A percentile compares a stretch with the other conserved stretches of the same genome.
phyloP scores from a whole-genome alignment of 1,140 invertebrate genomes.

The Drosophila nigrodunni region DNA sequence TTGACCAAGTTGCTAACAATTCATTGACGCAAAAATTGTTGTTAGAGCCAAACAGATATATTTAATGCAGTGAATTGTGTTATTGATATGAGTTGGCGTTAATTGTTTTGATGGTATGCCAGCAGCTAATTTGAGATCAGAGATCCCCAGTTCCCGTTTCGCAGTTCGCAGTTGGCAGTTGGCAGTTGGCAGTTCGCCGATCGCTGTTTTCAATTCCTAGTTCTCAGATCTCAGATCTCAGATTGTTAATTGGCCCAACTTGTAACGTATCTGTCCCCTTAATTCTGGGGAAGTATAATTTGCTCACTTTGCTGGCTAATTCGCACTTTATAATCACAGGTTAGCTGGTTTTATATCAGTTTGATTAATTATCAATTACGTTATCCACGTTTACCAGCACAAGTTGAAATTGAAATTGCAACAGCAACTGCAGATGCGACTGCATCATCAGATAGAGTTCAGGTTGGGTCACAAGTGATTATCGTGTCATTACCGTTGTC shows the following conservation, averaged over 20 bases:
- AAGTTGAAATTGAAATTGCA: slow-evolving; percentile 6
- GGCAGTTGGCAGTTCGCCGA: slow-evolving; percentile 7
- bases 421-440: not conserved
- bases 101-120: slow-evolving; percentile 31
- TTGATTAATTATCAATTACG: slow-evolving; percentile 51
- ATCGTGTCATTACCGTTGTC: slow-evolving; percentile 16
- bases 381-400: not conserved
- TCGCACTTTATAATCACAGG: slow-evolving; percentile 49
- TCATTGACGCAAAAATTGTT: slow-evolving; percentile 27
- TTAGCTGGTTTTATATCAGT: slow-evolving; percentile 28
- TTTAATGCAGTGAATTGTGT: slow-evolving; percentile 33
- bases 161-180: slow-evolving; percentile 10
- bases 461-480: slow-evolving; percentile 41
- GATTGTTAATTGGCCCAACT: slow-evolving; percentile 8
- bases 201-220: not conserved
- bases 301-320: slow-evolving; percentile 50
- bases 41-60: slow-evolving; percentile 14
- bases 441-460: slow-evolving; percentile 26
- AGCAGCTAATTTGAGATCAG: slow-evolving; percentile 3
- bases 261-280: slow-evolving; percentile 17
- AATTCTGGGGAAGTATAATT: slow-evolving; percentile 26
- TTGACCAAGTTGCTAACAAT: slow-evolving; percentile 2
- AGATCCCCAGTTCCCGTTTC: slow-evolving; percentile 21
- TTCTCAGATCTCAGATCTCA: slow-evolving; percentile 11
- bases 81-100: slow-evolving; percentile 53